Evolutionary conservation across 1,140 invertebrate species (phyloP).

Genomic region (Pseudomyrmex sp.): DNA sequence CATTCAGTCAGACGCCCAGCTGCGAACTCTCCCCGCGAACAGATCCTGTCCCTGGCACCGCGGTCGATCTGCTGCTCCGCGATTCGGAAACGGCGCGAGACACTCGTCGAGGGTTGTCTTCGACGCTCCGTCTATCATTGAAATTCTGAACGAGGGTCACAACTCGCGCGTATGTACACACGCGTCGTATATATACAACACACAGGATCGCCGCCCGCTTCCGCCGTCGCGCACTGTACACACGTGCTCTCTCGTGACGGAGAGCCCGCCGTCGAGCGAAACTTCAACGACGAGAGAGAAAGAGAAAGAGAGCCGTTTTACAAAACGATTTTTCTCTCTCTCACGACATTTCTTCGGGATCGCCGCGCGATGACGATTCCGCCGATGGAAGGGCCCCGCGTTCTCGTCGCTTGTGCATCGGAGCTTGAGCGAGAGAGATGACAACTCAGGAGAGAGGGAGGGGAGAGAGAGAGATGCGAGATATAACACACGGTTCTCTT

Average conservation of each 20-base stretch:
- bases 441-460: too few relatives aligned
- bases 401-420: conserved; percentile 21
- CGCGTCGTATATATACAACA: not conserved
- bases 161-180: not conserved
- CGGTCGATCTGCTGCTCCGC: not conserved
- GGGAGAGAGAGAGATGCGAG: not conserved
- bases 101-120: not conserved
- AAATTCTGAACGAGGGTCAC: conserved; percentile 10
- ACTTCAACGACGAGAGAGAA: not conserved
- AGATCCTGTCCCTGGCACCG: not conserved
- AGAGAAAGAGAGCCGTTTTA: not conserved
- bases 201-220: not conserved
- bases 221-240: conserved; percentile 16
- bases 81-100: not conserved
- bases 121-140: not conserved
- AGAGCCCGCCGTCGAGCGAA: conserved; percentile 3
- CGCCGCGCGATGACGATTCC: not conserved
- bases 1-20: conserved; percentile 2
- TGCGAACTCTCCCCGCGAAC: not conserved
- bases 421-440: not conserved
- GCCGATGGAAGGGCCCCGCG: not conserved
- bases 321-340: not conserved
- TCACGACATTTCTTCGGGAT: not conserved
- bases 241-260: conserved; percentile 43
- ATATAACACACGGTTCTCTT: too few relatives aligned